Conservation (phyloP, 2,113 vertebrate genomes). For the Semnopithecus entellus region DNA sequence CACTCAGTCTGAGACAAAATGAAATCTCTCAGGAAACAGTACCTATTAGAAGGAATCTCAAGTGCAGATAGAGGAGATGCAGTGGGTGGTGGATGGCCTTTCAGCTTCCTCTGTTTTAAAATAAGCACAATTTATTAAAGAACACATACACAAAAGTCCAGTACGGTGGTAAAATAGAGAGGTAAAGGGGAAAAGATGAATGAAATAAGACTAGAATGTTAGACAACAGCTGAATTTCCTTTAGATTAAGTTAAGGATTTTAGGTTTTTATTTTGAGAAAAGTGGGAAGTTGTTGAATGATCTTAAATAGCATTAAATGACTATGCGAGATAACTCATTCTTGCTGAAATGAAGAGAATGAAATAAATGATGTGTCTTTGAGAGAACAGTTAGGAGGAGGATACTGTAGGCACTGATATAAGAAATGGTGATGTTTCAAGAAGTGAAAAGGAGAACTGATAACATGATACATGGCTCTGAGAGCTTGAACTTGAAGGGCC, state of each 20-base stretch:
- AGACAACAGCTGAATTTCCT: neutral
- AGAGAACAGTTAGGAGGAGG: neutral
- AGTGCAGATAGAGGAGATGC: neutral
- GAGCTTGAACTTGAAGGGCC: neutral
- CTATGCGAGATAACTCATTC: neutral
- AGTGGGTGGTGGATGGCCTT: neutral
- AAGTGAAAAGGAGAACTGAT: neutral
- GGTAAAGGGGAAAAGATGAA: neutral
- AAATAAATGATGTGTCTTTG: neutral
- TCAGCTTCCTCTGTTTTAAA: neutral
- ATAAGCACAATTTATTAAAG: neutral
- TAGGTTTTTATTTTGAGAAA: neutral
- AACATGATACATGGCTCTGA: neutral
- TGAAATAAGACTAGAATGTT: neutral
- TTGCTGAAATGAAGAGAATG: neutral
- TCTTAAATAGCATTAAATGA: neutral
- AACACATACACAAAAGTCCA: neutral
- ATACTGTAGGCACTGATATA: neutral
- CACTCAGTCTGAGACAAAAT: neutral
- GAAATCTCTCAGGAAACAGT: neutral
- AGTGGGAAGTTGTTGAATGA: neutral
- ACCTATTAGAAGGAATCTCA: neutral
- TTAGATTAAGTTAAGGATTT: neutral
- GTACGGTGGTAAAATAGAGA: rapidly evolving
- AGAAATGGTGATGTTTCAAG: neutral